Evolutionary conservation across 1,140 invertebrate genomes (phyloP).

Genomic region (Wiebesia pumilae): DNA sequence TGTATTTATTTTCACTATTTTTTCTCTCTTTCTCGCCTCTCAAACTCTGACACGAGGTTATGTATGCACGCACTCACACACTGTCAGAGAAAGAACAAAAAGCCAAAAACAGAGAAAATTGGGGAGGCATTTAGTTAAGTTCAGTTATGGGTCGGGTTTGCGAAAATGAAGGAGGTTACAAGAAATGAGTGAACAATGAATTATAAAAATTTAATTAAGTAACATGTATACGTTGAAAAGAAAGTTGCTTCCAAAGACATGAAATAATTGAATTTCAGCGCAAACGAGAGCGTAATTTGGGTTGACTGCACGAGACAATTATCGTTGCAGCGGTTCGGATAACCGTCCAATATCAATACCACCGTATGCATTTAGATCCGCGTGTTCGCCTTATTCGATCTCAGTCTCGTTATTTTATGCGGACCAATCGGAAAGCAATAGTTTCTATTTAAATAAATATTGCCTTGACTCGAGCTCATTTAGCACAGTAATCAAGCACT

Average conservation of each 20-base stretch:
- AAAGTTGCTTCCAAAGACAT: conserved; percentile 14
- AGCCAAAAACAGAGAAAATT: conserved; percentile 36
- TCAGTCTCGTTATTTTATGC: no score
- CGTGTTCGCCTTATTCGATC: no score
- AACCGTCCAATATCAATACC: no score
- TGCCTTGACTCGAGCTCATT: neutral
- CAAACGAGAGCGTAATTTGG: no score
- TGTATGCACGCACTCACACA: conserved; percentile 39
- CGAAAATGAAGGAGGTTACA: neutral
- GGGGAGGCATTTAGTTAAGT: conserved; percentile 9
- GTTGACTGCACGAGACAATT: no score
- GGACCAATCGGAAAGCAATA: no score
- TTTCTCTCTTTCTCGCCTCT: conserved; percentile 42
- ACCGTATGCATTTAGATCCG: no score
- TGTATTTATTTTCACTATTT: conserved; percentile 32
- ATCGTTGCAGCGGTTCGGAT: no score
- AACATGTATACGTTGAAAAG: conserved; percentile 3
- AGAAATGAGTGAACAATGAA: neutral
- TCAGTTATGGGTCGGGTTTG: neutral
- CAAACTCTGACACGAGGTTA: conserved; percentile 16
- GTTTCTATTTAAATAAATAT: no score
- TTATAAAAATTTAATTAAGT: conserved; percentile 7
- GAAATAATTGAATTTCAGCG: neutral
- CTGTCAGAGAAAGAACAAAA: conserved; percentile 42
- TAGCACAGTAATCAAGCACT: neutral